Evolutionary conservation across 2,888 invertebrate species (phyloP), one percentile per base, ranked within the genome.

Genomic region (Ichneumoninae sp.): DNA sequence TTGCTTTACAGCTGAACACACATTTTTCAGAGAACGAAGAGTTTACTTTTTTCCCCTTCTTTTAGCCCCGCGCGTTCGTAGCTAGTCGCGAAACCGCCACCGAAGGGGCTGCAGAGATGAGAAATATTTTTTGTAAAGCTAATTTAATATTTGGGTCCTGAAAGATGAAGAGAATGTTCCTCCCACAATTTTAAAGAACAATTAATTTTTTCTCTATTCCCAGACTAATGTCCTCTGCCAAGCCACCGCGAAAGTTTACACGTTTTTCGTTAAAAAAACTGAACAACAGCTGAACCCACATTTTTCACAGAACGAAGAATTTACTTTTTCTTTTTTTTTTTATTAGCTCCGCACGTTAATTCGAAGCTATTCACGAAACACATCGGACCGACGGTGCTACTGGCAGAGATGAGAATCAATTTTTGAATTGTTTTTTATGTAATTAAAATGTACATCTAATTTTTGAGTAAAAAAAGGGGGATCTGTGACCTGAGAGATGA

Each of bases 21-120:
- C 50, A 50, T 36, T 7, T 75, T 44, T 16, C 13, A 74, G 33
- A 33, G 30, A 30, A 16, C 62, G 62, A 62, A n/a, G 62, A 54
- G 30, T 5, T 26, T 40, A 40, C 40, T 10, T 60, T 60, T 30
- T 30, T 13, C 1, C 5, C 7, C 16, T 33, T 62, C 7, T 16
- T 33, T 7, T 33, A 13, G 62, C n/a, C 6, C 62, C 6, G 30
- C 60, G 13, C 26, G 13, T 62, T 62, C 62, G 33, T 7, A 62
- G 62, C n/a, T 2, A 30, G n/a, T 62, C 62, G 60, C 60, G 62
- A n/a, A 62, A 30, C 33, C 62, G 22, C 62, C 30, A 6, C 62
- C 16, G n/a, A 62, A 5, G 62, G 30, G 33, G 26, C 13, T 57
- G 10, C 10, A 13, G 26, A 26, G 57, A 26, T 26, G 13, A 13